Evolutionary conservation across 2,888 invertebrate genomes (phyloP).

Genomic region (Fragum whitleyi): DNA sequence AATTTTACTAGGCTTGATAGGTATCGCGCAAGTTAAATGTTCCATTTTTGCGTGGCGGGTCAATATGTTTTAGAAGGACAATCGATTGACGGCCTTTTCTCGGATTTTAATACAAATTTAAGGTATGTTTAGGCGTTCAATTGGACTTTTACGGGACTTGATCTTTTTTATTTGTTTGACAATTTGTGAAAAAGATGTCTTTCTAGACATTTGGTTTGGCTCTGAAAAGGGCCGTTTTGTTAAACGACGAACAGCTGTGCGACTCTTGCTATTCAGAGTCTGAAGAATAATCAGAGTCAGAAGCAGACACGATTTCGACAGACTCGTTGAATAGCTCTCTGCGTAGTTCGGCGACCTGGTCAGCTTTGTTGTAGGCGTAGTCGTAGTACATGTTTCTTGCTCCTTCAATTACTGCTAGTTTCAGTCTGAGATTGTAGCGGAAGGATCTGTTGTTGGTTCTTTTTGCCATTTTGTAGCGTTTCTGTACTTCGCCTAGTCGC

Average conservation of each 20-base stretch:
- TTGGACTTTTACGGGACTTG: neutral
- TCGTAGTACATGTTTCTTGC: constrained; percentile 34
- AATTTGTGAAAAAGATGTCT: constrained; percentile 6
- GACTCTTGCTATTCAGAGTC: constrained; percentile 8
- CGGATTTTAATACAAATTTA: too few relatives aligned
- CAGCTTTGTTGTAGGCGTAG: constrained; percentile 75
- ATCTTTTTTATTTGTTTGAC: neutral
- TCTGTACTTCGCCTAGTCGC: constrained; percentile 68
- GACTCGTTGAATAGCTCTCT: constrained; percentile 57
- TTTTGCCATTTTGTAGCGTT: constrained; percentile 73
- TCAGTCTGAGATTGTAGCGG: constrained; percentile 75
- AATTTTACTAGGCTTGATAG: too few relatives aligned
- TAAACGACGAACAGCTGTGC: constrained; percentile 9
- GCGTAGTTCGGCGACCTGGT: constrained; percentile 68
- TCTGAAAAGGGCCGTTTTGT: constrained; percentile 57
- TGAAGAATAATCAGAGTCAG: constrained; percentile 40
- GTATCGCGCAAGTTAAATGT: too few relatives aligned
- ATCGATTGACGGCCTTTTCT: too few relatives aligned
- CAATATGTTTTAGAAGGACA: too few relatives aligned
- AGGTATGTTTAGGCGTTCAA: too few relatives aligned
- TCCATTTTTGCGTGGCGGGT: too few relatives aligned
- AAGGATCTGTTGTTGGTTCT: constrained; percentile 68
- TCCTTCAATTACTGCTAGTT: constrained; percentile 70
- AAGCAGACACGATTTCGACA: constrained; percentile 56
- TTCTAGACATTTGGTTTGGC: constrained; percentile 20